A percentile compares a stretch with the other conserved stretches of the same genome.
Evolutionary conservation across 2,888 invertebrate genomes (phyloP).

Genomic region (Thereva nobilitata): DNA sequence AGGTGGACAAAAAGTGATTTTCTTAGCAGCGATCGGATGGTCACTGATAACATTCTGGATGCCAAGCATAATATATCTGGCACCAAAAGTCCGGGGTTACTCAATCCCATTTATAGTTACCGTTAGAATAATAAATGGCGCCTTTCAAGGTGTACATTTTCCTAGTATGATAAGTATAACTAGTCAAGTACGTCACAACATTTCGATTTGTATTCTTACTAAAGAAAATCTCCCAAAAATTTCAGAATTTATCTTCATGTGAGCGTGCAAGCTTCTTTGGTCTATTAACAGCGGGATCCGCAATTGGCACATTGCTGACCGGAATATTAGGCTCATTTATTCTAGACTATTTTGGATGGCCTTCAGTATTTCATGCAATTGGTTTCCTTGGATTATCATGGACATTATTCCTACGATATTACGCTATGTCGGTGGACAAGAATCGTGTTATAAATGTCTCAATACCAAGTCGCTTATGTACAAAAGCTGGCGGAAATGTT

Average conservation of each 20-base stretch:
- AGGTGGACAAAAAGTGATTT: conserved; percentile 69
- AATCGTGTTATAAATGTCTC: conserved; percentile 57
- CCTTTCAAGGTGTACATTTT: conserved; percentile 70
- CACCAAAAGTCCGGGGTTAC: conserved; percentile 52
- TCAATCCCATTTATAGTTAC: conserved; percentile 64
- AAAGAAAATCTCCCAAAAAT: neutral
- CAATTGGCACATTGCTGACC: conserved; percentile 66
- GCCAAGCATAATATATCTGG: conserved; percentile 61
- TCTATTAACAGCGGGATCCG: conserved; percentile 66
- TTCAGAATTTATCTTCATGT: conserved; percentile 63
- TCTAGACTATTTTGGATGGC: conserved; percentile 68
- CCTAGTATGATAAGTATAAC: conserved; percentile 72
- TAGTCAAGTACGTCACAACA: conserved; percentile 56
- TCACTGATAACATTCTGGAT: conserved; percentile 62
- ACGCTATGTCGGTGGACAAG: conserved; percentile 58
- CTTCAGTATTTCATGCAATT: conserved; percentile 66
- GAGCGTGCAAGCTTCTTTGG: conserved; percentile 72
- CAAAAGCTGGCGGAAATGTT: conserved; percentile 50
- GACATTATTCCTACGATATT: conserved; percentile 63
- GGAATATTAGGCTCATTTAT: conserved; percentile 70
- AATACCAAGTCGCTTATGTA: conserved; percentile 53
- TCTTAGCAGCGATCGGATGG: conserved; percentile 66
- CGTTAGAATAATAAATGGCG: conserved; percentile 66
- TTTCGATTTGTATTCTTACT: conserved; percentile 7
- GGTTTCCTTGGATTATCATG: conserved; percentile 65